Base-by-base conservation (phyloP, 2,113 vertebrate genomes). In the Scomber scombrus region DNA sequence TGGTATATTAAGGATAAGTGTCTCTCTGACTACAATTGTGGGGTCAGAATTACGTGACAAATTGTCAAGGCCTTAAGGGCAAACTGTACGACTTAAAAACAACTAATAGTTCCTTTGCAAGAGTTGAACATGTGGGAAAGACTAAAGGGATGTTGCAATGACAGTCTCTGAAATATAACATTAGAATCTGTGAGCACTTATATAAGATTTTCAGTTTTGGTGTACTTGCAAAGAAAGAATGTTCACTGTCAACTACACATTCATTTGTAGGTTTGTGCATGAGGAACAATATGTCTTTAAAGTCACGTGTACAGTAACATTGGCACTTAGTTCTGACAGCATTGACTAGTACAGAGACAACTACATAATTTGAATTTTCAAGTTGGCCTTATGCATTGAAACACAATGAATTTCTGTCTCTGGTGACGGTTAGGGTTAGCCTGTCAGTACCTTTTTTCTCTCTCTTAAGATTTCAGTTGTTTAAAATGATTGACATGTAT, bases 21-120 rank as follows among this genome's bases (percentile, higher is more conserved):
- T 89, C 74, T 66, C 72, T 87, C 80, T 81, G 74, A 85, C 74
- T 86, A 81, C 75, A 88, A 79, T 80, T 88, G 78, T 78, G 84
- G 85, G 67, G 31, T 71, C 43, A 61, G 43, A 80, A 80, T 86
- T 64, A 84, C 78, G 80, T 71, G 75, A 78, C 73, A 77, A 83
- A 57, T 68, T 87, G 86, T 86, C 79, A 68, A 77, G 71, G 85
- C 80, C 71, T 62, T 60, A 47, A 50, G 71, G 57, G 71, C 67
- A 74, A 85, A 88, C 51, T 57, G 60, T 79, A 71, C 18, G n/a
- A 75, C 78, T 87, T 65, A 71, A 82, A 88, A 86, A 77, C 52
- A 88, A 79, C 62, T 62, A 64, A 57, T 14, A 31, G 34, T 54
- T 79, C 23, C 62, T 76, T 77, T 52, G 67, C 15, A 2, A 63